Evolutionary conservation across 2,113 vertebrate genomes (phyloP), one percentile per base, ranked within the genome.

Genomic region (Hemiscyllium ocellatum): DNA sequence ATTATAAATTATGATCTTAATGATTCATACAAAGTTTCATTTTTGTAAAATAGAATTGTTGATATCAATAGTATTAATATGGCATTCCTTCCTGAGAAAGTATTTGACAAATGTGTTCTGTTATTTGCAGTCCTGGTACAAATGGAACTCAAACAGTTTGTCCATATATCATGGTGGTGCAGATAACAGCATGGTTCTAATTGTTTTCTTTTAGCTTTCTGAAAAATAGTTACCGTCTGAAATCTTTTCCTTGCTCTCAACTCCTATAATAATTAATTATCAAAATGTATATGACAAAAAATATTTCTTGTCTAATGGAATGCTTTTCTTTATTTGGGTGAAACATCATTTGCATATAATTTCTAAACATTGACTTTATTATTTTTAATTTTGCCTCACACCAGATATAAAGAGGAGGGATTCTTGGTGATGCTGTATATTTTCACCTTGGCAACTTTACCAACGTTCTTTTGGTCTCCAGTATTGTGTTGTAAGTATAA

Each of bases 401-500:
- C 52, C 96, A 98, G 97, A 96, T 96, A 96, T 95, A 96, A 50
- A n/a, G 95, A 52, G 6, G 42, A 96, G 96, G 89, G n/a, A 78
- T 96, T 8, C 1, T 61, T 85, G 70, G 91, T 96, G 96, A 95
- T 42, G 17, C 85, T 96, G 26, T 95, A 0, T 96, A 50, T 96
- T 33, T 96, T 96, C 50, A 70, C 96, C 83, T 96, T 87, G 2
- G 5, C 97, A 96, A 96, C 96, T 95, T 96, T 97, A 52, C 96
- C 97, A 78, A 96, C 96, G n/a, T n/a, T 97, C 8, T 96, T 97
- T 69, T 93, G 97, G 7, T 1, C 96, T 89, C 97, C 97, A 52
- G 97, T 96, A 47, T 96, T 97, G 15, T 97, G 97, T 96, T 97
- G 97, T 98, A 97, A 98, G 97, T 98, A 56, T 52, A 37, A 69